Conservation (phyloP, 1,140 invertebrate genomes). For the Branchinecta lindahli region DNA sequence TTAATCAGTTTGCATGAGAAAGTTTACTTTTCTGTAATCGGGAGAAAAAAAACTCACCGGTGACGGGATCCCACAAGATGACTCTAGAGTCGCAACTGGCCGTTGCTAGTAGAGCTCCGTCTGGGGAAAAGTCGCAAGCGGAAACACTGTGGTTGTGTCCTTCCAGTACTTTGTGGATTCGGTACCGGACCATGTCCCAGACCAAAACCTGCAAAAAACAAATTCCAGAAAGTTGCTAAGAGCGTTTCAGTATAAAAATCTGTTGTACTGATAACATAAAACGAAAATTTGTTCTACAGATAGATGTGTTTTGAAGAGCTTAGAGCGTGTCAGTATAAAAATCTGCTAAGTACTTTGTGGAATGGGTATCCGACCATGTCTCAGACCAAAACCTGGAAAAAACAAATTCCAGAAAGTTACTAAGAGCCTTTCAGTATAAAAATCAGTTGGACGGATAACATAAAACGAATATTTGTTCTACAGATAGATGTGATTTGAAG, state of each 20-base stretch:
- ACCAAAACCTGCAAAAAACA: constrained; percentile 31
- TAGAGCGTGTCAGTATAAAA: no score
- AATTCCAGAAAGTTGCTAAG: constrained; percentile 12
- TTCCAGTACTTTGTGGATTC: constrained; percentile 28
- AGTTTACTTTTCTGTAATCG: no score
- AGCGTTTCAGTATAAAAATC: constrained; percentile 9
- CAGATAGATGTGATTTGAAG: not conserved
- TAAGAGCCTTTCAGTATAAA: constrained; percentile 13
- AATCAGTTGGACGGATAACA: not conserved
- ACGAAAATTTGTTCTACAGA: not conserved
- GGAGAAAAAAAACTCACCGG: constrained; percentile 26
- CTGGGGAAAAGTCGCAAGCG: constrained; percentile 38
- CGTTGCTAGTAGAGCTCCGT: constrained; percentile 40
- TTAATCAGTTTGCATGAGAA: no score
- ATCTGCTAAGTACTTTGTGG: constrained; percentile 28
- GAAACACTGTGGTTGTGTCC: constrained; percentile 39
- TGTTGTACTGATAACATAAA: not conserved
- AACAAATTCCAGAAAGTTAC: constrained; percentile 13
- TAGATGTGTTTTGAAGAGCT: not conserved
- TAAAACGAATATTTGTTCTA: not conserved
- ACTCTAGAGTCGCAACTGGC: constrained; percentile 39
- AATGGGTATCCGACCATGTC: constrained; percentile 30
- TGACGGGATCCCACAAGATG: constrained; percentile 38
- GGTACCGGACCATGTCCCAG: constrained; percentile 33
- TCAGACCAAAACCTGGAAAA: constrained; percentile 35